Evolutionary conservation across 2,888 invertebrate species (phyloP), one percentile per base, ranked within the genome.

Genomic region (Drosophila macrothrix): DNA sequence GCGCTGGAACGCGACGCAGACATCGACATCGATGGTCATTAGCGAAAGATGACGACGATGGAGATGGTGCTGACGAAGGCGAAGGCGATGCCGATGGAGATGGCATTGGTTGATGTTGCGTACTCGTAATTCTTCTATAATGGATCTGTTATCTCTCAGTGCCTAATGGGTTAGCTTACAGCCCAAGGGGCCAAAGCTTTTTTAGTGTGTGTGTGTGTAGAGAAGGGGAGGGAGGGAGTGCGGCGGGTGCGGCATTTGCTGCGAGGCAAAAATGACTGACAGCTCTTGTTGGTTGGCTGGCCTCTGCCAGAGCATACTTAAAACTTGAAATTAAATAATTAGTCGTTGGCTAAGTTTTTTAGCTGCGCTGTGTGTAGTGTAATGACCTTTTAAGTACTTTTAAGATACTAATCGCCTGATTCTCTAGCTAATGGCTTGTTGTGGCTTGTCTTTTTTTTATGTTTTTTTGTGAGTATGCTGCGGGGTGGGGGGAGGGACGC

Each of bases 361-460:
- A 67, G 64, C 61, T 58, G 50, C 19, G 19, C 31, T 65, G 61
- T 60, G 63, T 67, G 61, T 84, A 82, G 88, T 84, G 86, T 88
- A 89, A 90, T 80, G 90, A 88, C 88, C 88, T 90, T 88, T 89
- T 90, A 90, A 90, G 82, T 88, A 86, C 86, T 90, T 88, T 90
- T 83, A 83, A 89, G 88, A 89, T 89, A 88, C 82, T 88, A 87
- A 89, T 89, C 88, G 84, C 78, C 67, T 62, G 80, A 56, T 72
- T 73, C 78, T 80, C 72, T 74, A 75, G 85, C 88, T 90, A 90
- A 85, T 90, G 85, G 90, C 90, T 80, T 85, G 85, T 90, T 88
- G 89, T 78, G 89, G 84, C 82, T 84, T 84, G 73, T 87, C 70
- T 83, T 72, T 67, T 22, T 22, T 56, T 16, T 16, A 46, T 25